These are phyloP conservation scores for Vicugna pacos DNA, from an alignment of 2,113 vertebrate species.

Conservation along the genomic window DNA sequence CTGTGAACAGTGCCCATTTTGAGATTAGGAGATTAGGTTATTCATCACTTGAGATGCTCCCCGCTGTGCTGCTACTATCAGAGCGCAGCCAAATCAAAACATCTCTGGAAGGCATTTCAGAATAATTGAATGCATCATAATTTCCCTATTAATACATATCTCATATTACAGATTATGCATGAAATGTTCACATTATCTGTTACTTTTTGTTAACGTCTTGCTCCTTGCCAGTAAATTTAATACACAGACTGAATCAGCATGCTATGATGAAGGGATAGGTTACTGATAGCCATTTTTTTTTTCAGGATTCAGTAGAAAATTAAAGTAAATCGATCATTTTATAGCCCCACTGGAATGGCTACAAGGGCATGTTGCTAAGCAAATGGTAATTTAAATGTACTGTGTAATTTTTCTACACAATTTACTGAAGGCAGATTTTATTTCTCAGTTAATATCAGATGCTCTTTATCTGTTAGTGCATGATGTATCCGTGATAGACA, in stretches of 20 bases:
- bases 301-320: constrained; percentile 93
- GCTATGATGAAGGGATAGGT: constrained; percentile 91
- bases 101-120: constrained; percentile 98
- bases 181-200: constrained; percentile 96
- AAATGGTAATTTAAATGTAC: constrained; percentile 94
- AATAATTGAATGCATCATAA: constrained; percentile 99
- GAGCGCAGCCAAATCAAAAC: constrained; percentile 95
- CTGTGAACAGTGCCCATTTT: constrained; percentile 94
- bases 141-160: constrained; percentile 99
- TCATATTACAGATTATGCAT: constrained; percentile 96
- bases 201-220: constrained; percentile 94
- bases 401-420: constrained; percentile 92
- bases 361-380: constrained; percentile 93
- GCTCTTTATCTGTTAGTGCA: constrained; percentile 88
- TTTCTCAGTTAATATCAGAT: constrained; percentile 91
- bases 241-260: constrained; percentile 92
- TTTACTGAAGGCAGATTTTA: constrained; percentile 92
- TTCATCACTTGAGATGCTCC: constrained; percentile 97
- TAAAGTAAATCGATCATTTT: constrained; percentile 95
- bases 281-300: constrained; percentile 89
- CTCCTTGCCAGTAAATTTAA: constrained; percentile 94
- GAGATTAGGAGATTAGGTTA: constrained; percentile 99
- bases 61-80: constrained; percentile 92
- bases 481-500: constrained; percentile 90
- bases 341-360: constrained; percentile 90